Base-by-base conservation (phyloP, 1,140 invertebrate genomes). In the Patella vulgata region DNA sequence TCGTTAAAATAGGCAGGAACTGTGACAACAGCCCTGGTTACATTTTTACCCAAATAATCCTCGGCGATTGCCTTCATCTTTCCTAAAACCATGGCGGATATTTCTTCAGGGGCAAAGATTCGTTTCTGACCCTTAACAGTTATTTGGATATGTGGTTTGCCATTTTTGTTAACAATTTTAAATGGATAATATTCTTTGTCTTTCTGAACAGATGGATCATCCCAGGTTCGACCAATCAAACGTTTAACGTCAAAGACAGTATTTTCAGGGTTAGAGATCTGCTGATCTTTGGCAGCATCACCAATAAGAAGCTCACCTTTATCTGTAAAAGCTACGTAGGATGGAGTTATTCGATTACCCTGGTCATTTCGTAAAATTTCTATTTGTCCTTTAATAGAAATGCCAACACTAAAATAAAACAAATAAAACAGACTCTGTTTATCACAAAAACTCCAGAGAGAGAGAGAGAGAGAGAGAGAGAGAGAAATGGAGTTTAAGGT, bases 1-100 rank as follows among this genome's bases (percentile, higher is more conserved):
- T 98, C 96, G 78, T 98, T 98, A 89, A 98, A 98, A 82, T 98
- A 98, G 56, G 96, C 96, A 3, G 96, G 96, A 1, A 99, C 96
- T 1, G 96, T 98, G 17, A 98, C 95, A 9, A 99, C 96, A 59
- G 96, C 96, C 78, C 98, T 93, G 12, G 94, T 97, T 6, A 99
- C 88, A 59, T 88, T 96, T 84, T 98, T 97, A 54, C 96, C 96
- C 51, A 99, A 87, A 81, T 97, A 98, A 40, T 94, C 94, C 84
- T 99, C 96, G 30, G 96, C 96, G 27, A 94, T 96, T 87, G 97
- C 95, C 87, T 97, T 98, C 96, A 98, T 98, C 85, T 98, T 98
- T 19, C 89, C 89, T 30, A 99, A 86, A 30, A 99, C 95, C 96
- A 98, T 98, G 62, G 96, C 95, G 43, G 95, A 97, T 68, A 99